A percentile compares a stretch with the other conserved stretches of the same genome.
phyloP scores from a whole-genome alignment of 2,797 vertebrate species.

The Onychomys torridus region DNA sequence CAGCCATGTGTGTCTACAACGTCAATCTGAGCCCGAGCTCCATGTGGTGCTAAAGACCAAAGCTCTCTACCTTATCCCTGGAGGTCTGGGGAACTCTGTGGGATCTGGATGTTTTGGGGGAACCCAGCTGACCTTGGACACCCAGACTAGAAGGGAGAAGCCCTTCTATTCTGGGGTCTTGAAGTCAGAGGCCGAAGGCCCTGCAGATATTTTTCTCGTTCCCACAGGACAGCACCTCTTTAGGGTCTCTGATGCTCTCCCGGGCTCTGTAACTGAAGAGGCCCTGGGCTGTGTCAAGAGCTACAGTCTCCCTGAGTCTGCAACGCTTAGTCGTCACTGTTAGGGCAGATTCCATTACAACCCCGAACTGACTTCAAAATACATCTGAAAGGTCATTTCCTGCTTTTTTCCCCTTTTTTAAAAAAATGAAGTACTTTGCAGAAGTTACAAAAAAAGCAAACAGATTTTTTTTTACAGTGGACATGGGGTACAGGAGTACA shows the following conservation, averaged over 20 bases:
- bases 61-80: background rate
- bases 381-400: slow-evolving; percentile 75
- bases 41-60: background rate
- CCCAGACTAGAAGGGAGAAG: background rate
- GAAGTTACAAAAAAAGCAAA: slow-evolving; percentile 20
- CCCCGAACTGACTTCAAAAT: slow-evolving; percentile 67
- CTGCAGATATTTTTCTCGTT: background rate
- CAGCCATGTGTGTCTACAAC: background rate
- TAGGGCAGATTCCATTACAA: slow-evolving; percentile 48
- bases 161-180: background rate
- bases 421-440: slow-evolving; percentile 31
- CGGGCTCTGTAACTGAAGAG: background rate
- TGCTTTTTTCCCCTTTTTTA: slow-evolving; percentile 48
- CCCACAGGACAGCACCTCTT: background rate
- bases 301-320: slow-evolving; percentile 19
- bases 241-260: background rate
- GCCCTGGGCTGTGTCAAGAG: background rate
- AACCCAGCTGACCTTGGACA: background rate
- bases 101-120: background rate
- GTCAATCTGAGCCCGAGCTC: background rate
- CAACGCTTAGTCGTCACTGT: background rate
- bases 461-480: background rate
- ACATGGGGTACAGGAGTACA: background rate
- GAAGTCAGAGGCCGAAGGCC: background rate
- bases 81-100: background rate